phyloP scores from a whole-genome alignment of 2,888 invertebrate genomes.

The Lasioglossum marginatum region DNA sequence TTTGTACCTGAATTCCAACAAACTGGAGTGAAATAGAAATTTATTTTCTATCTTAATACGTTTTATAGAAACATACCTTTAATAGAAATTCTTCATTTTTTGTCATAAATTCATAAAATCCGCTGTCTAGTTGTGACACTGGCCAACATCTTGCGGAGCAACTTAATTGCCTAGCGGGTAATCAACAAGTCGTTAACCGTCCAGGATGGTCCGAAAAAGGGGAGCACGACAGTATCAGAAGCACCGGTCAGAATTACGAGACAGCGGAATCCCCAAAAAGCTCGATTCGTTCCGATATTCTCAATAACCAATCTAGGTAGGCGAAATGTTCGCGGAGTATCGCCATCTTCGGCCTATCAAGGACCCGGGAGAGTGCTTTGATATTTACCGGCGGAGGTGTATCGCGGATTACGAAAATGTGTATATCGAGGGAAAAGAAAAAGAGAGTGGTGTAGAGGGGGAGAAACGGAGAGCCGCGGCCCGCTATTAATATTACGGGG shows the following conservation, averaged over 20 bases:
- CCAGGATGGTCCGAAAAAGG: background rate
- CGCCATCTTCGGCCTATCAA: constrained; percentile 7
- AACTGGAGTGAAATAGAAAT: too few species aligned
- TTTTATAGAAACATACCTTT: too few species aligned
- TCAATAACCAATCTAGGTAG: constrained; percentile 19
- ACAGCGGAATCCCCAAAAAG: background rate
- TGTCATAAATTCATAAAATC: too few species aligned
- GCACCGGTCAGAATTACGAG: constrained; percentile 6
- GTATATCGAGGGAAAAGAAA: background rate
- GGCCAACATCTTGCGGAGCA: too few species aligned
- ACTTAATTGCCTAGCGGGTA: too few species aligned
- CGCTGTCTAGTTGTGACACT: too few species aligned
- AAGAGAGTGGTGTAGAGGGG: background rate
- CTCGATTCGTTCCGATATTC: constrained; percentile 10
- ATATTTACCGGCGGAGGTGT: constrained; percentile 46
- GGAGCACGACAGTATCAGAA: background rate
- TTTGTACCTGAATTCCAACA: too few species aligned
- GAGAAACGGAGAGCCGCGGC: constrained; percentile 8
- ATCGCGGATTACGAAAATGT: constrained; percentile 58
- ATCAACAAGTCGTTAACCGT: too few species aligned
- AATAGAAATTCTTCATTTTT: too few species aligned
- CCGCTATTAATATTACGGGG: constrained; percentile 67
- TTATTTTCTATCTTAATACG: too few species aligned
- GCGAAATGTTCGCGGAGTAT: background rate
- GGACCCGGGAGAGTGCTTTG: constrained; percentile 33